Evolutionary conservation across 2,797 vertebrate species (phyloP).

Genomic region (Phylloscopus collybita): DNA sequence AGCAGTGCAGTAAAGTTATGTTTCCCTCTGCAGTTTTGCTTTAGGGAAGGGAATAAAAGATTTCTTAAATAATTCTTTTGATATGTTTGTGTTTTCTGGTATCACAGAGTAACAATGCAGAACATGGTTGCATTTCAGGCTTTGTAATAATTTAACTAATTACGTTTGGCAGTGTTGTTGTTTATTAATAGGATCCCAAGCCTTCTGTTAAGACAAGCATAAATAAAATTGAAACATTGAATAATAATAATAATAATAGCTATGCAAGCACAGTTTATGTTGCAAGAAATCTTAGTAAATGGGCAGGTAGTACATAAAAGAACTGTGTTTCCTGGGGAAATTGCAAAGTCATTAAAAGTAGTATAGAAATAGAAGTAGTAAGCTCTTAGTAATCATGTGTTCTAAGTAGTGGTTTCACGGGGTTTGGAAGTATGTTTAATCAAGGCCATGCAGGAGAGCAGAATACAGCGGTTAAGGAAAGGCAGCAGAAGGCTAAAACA

Average conservation of each 20-base stretch:
- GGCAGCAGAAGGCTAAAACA: neutral
- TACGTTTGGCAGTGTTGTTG: neutral
- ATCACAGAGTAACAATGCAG: neutral
- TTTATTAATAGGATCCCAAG: neutral
- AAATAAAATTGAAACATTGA: neutral
- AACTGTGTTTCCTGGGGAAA: neutral
- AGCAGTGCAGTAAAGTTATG: neutral
- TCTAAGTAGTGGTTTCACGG: neutral
- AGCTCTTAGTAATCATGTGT: neutral
- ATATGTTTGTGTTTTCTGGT: neutral
- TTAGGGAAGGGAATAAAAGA: neutral
- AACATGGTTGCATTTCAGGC: neutral
- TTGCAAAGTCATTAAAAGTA: neutral
- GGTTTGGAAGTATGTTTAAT: neutral
- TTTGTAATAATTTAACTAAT: neutral
- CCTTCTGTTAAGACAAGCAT: neutral
- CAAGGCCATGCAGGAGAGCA: neutral
- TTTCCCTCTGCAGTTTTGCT: neutral
- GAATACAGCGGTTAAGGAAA: neutral
- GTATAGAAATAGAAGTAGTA: neutral
- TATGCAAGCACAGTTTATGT: neutral
- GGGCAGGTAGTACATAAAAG: neutral
- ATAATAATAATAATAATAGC: neutral
- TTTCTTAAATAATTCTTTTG: neutral
- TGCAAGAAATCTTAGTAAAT: neutral